phyloP scores from a whole-genome alignment of 2,113 vertebrate species.

The Zootoca vivipara region DNA sequence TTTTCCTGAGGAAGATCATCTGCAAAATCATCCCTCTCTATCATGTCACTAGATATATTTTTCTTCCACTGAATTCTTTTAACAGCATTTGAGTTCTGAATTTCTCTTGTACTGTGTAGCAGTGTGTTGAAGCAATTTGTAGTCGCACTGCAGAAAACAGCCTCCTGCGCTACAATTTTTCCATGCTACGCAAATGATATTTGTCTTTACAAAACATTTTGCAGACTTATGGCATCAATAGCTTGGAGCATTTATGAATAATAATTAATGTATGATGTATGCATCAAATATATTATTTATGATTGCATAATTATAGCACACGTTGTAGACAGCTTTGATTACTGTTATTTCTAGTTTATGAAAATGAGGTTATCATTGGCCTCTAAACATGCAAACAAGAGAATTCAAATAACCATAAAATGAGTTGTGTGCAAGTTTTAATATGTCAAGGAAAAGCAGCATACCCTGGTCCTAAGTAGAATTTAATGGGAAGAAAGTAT shows the following conservation, averaged over 20 bases:
- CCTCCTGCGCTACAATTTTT: background rate
- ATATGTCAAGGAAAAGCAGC: constrained; percentile 2
- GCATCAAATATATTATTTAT: constrained; percentile 22
- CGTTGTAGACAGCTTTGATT: background rate
- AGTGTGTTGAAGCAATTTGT: background rate
- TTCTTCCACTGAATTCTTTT: background rate
- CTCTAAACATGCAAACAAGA: constrained; percentile 15
- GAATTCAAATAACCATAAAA: constrained; percentile 29
- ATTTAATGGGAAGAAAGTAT: background rate
- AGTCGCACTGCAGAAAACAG: background rate
- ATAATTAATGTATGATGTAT: constrained; percentile 16
- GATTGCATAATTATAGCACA: constrained; percentile 21
- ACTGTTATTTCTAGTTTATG: constrained; percentile 15
- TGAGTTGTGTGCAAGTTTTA: background rate
- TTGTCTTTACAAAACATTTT: constrained; percentile 17
- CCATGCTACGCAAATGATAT: background rate
- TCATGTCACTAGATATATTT: constrained; percentile 12
- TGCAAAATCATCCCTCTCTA: background rate
- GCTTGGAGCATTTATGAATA: constrained; percentile 20
- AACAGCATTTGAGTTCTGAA: background rate
- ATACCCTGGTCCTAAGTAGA: background rate
- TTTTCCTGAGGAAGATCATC: background rate
- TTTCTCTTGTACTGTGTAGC: background rate
- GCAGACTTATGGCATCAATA: constrained; percentile 19
- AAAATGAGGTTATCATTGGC: constrained; percentile 21